A percentile compares a stretch with the other conserved stretches of the same genome.
Conservation (phyloP, 1,140 invertebrate genomes). For the Colletes gigas region DNA sequence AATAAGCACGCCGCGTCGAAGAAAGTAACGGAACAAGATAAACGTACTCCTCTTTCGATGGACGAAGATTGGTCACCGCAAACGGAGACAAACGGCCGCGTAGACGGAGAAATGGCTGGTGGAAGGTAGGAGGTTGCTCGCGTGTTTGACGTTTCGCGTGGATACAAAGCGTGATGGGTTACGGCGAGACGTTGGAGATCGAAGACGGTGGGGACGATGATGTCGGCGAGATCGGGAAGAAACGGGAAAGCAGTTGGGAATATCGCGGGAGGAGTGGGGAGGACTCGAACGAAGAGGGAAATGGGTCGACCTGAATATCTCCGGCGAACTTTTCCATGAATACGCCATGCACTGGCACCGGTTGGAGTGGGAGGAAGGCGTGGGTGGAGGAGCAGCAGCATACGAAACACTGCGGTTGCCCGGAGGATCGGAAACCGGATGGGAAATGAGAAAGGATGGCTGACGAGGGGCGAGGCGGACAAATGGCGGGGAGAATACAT, state of each 20-base stretch:
- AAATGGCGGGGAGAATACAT: slow-evolving; percentile 46
- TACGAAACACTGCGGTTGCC: slow-evolving; percentile 59
- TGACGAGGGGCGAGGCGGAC: slow-evolving; percentile 27
- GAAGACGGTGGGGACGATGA: not conserved
- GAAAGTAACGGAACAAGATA: not conserved
- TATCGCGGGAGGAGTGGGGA: not conserved
- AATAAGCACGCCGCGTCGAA: not conserved
- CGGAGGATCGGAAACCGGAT: slow-evolving; percentile 40
- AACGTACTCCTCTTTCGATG: not conserved
- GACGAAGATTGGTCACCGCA: not conserved
- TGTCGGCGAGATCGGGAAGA: not conserved
- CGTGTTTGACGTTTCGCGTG: not conserved
- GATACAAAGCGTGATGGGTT: not conserved
- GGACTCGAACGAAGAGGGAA: slow-evolving; percentile 40
- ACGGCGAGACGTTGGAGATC: not conserved
- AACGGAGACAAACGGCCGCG: not conserved
- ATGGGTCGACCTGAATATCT: slow-evolving; percentile 68
- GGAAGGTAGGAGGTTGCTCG: not conserved
- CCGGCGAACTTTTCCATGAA: slow-evolving; percentile 70
- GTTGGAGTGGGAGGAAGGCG: too few species aligned
- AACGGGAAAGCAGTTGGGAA: not conserved
- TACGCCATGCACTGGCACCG: slow-evolving; percentile 53
- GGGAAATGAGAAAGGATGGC: slow-evolving; percentile 26
- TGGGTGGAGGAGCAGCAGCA: slow-evolving; percentile 18
- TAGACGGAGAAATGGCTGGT: not conserved